Conservation (phyloP, 1,140 invertebrate genomes). For the silkworm (Bombyx mori) region DNA sequence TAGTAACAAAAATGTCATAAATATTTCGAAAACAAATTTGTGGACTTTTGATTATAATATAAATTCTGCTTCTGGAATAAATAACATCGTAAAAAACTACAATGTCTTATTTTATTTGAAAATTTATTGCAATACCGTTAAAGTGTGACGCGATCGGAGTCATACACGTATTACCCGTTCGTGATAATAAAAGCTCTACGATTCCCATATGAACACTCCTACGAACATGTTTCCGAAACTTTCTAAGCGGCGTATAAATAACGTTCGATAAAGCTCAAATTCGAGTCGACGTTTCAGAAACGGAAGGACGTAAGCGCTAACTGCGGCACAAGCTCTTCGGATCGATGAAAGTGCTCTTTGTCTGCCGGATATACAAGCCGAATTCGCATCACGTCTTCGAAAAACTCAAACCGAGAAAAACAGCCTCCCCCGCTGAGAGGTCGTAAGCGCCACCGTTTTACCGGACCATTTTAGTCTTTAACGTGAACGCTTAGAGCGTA, state of each 20-base stretch:
- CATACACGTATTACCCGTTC: not conserved
- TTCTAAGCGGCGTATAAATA: conserved; percentile 64
- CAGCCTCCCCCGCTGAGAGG: conserved; percentile 56
- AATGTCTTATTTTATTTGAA: too few relatives aligned
- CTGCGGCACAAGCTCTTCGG: conserved; percentile 40
- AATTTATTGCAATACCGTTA: too few relatives aligned
- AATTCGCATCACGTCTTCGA: conserved; percentile 67
- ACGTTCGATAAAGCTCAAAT: conserved; percentile 60
- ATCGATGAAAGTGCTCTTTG: conserved; percentile 64
- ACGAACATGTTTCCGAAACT: conserved; percentile 54
- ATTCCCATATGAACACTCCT: conserved; percentile 52
- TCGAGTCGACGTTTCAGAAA: conserved; percentile 24
- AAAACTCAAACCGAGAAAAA: conserved; percentile 69
- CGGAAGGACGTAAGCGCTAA: conserved; percentile 42
- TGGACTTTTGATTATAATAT: too few relatives aligned
- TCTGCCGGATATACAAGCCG: conserved; percentile 62
- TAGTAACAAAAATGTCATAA: too few relatives aligned
- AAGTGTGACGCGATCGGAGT: not conserved
- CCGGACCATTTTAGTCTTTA: conserved; percentile 63
- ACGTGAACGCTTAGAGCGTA: conserved; percentile 46
- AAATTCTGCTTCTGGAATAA: too few relatives aligned
- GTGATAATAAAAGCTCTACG: conserved; percentile 41
- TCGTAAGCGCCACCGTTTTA: conserved; percentile 59
- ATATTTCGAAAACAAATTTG: too few relatives aligned
- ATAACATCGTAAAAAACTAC: too few relatives aligned